Evolutionary conservation across 2,888 invertebrate species (phyloP).

Genomic region (Calliopum simillimum): DNA sequence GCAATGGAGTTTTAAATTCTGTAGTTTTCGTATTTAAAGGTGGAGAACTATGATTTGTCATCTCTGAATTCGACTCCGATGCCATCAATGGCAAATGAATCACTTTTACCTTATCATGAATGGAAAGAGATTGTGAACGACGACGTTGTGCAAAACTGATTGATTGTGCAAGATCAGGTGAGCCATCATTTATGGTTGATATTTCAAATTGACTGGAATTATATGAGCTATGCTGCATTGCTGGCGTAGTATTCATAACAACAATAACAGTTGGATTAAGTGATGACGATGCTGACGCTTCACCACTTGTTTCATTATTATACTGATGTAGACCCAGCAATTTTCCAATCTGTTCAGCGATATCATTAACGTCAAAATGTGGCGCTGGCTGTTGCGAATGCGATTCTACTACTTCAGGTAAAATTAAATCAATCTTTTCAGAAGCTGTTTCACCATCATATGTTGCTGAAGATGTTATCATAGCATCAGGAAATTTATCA

Average conservation of each 20-base stretch:
- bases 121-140: conserved; percentile 55
- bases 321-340: conserved; percentile 47
- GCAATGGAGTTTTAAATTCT: conserved; percentile 50
- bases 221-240: conserved; percentile 28
- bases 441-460: conserved; percentile 45
- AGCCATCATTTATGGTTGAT: conserved; percentile 40
- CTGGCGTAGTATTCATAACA: conserved; percentile 50
- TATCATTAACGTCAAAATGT: conserved; percentile 49
- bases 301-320: conserved; percentile 37
- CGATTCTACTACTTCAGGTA: conserved; percentile 44
- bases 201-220: conserved; percentile 36
- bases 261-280: conserved; percentile 56
- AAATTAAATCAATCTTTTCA: conserved; percentile 42
- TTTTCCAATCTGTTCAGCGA: conserved; percentile 54
- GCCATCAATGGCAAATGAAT: conserved; percentile 41
- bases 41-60: conserved; percentile 7
- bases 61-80: conserved; percentile 17
- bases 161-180: conserved; percentile 40
- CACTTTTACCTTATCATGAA: conserved; percentile 52
- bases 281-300: conserved; percentile 1
- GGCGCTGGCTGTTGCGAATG: conserved; percentile 28
- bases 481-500: conserved; percentile 43
- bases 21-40: conserved; percentile 8
- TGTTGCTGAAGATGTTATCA: conserved; percentile 46
- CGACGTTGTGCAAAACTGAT: conserved; percentile 40